A percentile compares a stretch with the other conserved stretches of the same genome.
Conservation (phyloP, 53 echinoderm and acorn worm species). For the Zoroaster sp. region DNA sequence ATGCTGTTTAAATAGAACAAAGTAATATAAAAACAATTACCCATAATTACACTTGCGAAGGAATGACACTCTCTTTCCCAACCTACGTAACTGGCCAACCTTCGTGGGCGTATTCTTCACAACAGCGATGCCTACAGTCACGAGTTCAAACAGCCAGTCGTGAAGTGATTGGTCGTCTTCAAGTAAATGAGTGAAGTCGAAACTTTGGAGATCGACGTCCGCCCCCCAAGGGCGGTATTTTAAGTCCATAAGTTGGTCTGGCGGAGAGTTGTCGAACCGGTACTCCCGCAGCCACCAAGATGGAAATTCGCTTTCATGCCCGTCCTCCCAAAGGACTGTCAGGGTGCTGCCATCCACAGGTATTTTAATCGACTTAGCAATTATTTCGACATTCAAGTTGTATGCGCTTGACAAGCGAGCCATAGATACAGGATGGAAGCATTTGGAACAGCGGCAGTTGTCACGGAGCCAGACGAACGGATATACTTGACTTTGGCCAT, state of each 20-base stretch:
- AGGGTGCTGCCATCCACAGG: conserved; percentile 27
- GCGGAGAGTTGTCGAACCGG: conserved; percentile 46
- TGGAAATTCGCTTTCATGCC: conserved; percentile 53
- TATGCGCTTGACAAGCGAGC: conserved; percentile 32
- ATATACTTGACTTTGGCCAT: conserved; percentile 37
- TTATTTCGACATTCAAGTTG: conserved; percentile 52
- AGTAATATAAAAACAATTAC: conserved; percentile 26
- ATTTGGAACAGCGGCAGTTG: conserved; percentile 73
- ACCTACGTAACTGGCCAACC: conserved; percentile 64
- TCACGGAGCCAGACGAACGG: conserved; percentile 82
- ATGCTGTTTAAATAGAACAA: not conserved
- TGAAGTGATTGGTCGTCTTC: conserved; percentile 51
- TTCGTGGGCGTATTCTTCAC: conserved; percentile 54
- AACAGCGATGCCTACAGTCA: conserved; percentile 60
- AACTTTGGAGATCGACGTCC: conserved; percentile 20
- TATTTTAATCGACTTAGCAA: not conserved
- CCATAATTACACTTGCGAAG: conserved; percentile 67
- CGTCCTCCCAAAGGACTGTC: conserved; percentile 61
- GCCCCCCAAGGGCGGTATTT: conserved; percentile 50
- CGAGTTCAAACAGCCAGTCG: conserved; percentile 71
- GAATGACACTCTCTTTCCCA: conserved; percentile 76
- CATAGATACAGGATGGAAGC: conserved; percentile 58
- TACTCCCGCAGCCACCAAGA: conserved; percentile 53
- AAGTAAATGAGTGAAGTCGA: conserved; percentile 49
- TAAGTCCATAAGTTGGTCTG: conserved; percentile 54